Evolutionary conservation across 2,113 vertebrate species (phyloP).

Genomic region (Silurus asotus): DNA sequence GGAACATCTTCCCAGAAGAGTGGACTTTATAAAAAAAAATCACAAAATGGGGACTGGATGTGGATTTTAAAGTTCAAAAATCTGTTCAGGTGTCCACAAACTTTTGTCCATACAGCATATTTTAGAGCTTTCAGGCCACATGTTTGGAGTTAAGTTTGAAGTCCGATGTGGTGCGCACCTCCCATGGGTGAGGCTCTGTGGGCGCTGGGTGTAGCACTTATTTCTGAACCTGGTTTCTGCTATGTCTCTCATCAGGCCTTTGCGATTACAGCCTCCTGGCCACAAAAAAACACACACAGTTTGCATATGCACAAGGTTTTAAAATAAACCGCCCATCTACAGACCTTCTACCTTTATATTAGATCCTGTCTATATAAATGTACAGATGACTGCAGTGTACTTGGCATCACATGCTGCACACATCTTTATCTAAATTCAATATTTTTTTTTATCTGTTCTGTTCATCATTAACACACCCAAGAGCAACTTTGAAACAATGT

Average conservation of each 20-base stretch:
- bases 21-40: too few species aligned
- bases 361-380: neutral
- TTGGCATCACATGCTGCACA: neutral
- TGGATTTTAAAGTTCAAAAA: too few species aligned
- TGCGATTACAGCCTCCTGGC: conserved; percentile 21
- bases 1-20: too few species aligned
- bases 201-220: conserved; percentile 36
- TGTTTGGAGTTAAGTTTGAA: neutral
- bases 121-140: neutral
- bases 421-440: neutral
- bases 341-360: neutral
- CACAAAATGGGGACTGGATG: too few species aligned
- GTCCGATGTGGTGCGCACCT: neutral
- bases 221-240: conserved; percentile 30
- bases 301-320: neutral
- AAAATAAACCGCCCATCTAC: conserved; percentile 21
- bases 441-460: neutral
- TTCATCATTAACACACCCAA: neutral
- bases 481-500: neutral
- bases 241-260: conserved; percentile 37
- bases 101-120: neutral
- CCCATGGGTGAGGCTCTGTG: conserved; percentile 39
- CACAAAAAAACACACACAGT: conserved; percentile 11
- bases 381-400: neutral
- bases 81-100: too few species aligned